Evolutionary conservation across 1,140 invertebrate species (phyloP).

Genomic region (Bombus haemorrhoidalis): DNA sequence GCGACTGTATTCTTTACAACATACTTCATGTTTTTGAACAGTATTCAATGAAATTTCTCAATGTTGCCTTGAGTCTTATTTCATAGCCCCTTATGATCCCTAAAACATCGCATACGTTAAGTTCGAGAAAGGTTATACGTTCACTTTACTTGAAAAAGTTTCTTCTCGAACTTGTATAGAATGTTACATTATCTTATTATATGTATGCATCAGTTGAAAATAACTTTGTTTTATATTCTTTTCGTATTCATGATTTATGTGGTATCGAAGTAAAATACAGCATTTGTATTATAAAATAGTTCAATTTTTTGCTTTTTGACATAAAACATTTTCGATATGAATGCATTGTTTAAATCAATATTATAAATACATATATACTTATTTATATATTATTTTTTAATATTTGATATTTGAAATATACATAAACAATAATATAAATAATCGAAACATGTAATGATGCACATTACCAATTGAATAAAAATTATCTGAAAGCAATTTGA

Average conservation of each 20-base stretch:
- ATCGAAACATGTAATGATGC: not conserved
- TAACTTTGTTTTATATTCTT: constrained; percentile 4
- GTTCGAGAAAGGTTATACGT: not conserved
- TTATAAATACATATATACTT: constrained; percentile 15
- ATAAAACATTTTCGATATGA: constrained; percentile 7
- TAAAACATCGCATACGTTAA: not conserved
- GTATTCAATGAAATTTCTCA: constrained; percentile 61
- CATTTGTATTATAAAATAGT: constrained; percentile 10
- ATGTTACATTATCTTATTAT: not conserved
- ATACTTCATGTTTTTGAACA: constrained; percentile 69
- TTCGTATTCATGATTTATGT: constrained; percentile 5
- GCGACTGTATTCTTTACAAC: constrained; percentile 66
- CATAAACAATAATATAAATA: not conserved
- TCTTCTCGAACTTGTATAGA: not conserved
- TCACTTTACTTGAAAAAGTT: not conserved
- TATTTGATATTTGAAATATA: not conserved
- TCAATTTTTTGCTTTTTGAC: not conserved
- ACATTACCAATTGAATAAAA: not conserved
- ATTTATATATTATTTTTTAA: not conserved
- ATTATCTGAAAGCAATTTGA: constrained; percentile 1
- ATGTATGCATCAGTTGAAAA: not conserved
- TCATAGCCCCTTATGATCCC: constrained; percentile 18
- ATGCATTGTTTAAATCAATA: constrained; percentile 5
- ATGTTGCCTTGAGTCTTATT: constrained; percentile 52
- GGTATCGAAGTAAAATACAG: constrained; percentile 10